phyloP scores from a whole-genome alignment of 1,140 invertebrate genomes.

The Calephelis virginiensis region DNA sequence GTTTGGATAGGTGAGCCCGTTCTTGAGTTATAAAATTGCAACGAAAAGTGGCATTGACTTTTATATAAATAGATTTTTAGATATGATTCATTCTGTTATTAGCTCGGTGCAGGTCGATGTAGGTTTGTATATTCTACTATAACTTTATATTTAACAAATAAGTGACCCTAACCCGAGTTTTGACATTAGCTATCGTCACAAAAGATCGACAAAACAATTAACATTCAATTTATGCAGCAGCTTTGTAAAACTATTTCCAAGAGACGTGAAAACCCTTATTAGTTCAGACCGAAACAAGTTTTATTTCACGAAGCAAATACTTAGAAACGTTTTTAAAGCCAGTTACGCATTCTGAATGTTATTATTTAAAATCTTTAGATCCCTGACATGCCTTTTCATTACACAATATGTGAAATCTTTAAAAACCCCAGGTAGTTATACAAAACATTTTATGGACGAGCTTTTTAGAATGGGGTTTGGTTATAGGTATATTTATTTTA shows the following conservation, averaged over 20 bases:
- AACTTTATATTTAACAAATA: too few species aligned
- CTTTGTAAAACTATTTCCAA: background rate
- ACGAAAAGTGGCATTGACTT: too few species aligned
- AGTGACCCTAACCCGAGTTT: too few species aligned
- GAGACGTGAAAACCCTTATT: background rate
- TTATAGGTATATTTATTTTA: too few species aligned
- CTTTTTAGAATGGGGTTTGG: too few species aligned
- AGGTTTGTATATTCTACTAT: too few species aligned
- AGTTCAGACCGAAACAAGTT: background rate
- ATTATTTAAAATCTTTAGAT: background rate
- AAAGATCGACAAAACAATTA: background rate
- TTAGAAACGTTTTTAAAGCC: constrained; percentile 9
- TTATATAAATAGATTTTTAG: too few species aligned
- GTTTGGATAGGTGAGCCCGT: too few species aligned
- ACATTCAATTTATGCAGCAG: constrained; percentile 3
- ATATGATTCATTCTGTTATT: too few species aligned
- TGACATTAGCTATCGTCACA: background rate
- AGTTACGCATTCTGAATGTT: constrained; percentile 2
- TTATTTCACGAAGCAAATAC: background rate
- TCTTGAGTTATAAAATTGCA: too few species aligned
- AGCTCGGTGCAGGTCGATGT: too few species aligned
- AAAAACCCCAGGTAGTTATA: background rate
- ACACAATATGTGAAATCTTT: background rate
- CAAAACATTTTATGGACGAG: too few species aligned
- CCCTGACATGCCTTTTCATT: background rate